Conservation (phyloP, 2,113 vertebrate species). For the Semicossyphus pulcher region DNA sequence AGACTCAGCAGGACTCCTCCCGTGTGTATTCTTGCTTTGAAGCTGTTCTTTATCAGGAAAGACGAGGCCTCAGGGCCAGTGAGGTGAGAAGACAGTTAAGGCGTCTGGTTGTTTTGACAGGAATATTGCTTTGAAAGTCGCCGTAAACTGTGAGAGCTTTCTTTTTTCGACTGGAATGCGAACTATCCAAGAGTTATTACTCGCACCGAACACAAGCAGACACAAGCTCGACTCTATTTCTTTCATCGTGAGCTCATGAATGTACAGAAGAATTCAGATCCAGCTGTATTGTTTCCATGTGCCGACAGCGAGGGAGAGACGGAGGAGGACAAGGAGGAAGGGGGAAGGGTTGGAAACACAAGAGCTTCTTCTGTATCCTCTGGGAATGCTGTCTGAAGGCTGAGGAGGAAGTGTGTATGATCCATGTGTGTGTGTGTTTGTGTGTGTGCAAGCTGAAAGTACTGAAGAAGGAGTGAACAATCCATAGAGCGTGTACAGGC, state of each 20-base stretch:
- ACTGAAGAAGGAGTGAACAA: not conserved
- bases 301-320: constrained; percentile 19
- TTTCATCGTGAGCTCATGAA: constrained; percentile 14
- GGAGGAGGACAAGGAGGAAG: constrained; percentile 3
- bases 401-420: constrained; percentile 48
- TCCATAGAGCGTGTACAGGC: not conserved
- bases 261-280: constrained; percentile 43
- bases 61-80: not conserved
- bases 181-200: constrained; percentile 37
- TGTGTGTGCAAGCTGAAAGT: constrained; percentile 12
- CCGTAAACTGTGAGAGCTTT: not conserved
- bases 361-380: constrained; percentile 70
- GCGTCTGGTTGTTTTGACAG: constrained; percentile 38
- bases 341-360: constrained; percentile 49
- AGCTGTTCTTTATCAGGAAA: not conserved
- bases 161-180: constrained; percentile 1
- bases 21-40: not conserved
- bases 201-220: constrained; percentile 21
- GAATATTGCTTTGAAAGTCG: constrained; percentile 23
- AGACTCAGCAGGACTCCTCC: not conserved
- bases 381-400: constrained; percentile 57
- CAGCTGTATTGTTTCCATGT: constrained; percentile 49
- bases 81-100: constrained; percentile 15
- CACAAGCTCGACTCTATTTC: constrained; percentile 27
- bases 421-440: not conserved